Evolutionary conservation across 2,888 invertebrate species (phyloP).

Genomic region (Brenthis hecate): DNA sequence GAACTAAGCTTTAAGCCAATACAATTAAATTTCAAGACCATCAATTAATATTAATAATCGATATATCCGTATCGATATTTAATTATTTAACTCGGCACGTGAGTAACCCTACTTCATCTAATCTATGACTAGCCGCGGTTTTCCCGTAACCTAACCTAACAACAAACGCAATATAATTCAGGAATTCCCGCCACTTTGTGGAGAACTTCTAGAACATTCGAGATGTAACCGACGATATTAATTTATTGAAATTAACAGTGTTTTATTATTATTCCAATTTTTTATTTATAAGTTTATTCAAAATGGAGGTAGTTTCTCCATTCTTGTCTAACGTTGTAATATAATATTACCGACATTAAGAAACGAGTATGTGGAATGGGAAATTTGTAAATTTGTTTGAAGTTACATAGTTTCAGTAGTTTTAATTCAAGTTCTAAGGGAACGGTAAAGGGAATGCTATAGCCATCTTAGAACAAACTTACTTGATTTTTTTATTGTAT

Average conservation of each 20-base stretch:
- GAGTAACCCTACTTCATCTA: constrained; percentile 9
- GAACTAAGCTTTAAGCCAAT: too few relatives aligned
- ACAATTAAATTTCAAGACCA: too few relatives aligned
- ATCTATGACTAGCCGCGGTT: constrained; percentile 21
- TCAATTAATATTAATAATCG: not conserved
- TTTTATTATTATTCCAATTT: constrained; percentile 1
- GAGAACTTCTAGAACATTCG: constrained; percentile 18
- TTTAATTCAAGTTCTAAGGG: too few relatives aligned
- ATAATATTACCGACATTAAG: too few relatives aligned
- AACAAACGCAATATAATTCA: not conserved
- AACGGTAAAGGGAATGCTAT: too few relatives aligned
- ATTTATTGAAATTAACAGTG: constrained; percentile 25
- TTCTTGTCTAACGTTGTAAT: too few relatives aligned
- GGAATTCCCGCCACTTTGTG: constrained; percentile 27
- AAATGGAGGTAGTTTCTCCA: not conserved
- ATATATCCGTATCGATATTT: constrained; percentile 1
- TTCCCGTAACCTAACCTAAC: not conserved
- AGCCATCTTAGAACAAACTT: too few relatives aligned
- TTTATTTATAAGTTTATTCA: not conserved
- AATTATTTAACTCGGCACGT: not conserved
- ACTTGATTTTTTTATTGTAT: too few relatives aligned
- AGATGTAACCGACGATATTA: constrained; percentile 16
- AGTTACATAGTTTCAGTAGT: too few relatives aligned
- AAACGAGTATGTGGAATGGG: too few relatives aligned
- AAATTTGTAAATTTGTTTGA: too few relatives aligned